Evolutionary conservation across 2,888 invertebrate genomes (phyloP).

Genomic region (Pollenia amentaria): DNA sequence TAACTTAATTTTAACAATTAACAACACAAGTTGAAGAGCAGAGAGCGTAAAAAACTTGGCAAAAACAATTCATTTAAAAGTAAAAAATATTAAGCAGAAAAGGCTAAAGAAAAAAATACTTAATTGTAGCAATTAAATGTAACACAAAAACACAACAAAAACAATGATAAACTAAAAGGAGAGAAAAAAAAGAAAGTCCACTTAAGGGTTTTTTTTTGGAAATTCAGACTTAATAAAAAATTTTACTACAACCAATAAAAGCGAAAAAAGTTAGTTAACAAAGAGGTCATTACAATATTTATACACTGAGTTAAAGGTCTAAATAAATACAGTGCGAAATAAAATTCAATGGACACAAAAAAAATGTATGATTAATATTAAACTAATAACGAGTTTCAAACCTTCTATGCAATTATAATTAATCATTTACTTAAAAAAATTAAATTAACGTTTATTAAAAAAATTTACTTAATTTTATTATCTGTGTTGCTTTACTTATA

Average conservation of each 20-base stretch:
- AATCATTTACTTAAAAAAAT: too few relatives aligned
- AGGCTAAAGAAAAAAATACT: constrained; percentile 14
- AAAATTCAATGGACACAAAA: not conserved
- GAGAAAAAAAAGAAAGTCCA: constrained; percentile 25
- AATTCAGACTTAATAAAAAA: not conserved
- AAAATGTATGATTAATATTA: too few relatives aligned
- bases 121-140: constrained; percentile 62
- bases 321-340: not conserved
- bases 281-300: constrained; percentile 7
- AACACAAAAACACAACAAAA: constrained; percentile 41
- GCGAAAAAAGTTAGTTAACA: not conserved
- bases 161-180: not conserved
- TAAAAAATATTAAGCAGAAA: not conserved
- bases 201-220: constrained; percentile 11
- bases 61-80: constrained; percentile 10
- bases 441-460: too few relatives aligned
- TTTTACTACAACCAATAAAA: not conserved
- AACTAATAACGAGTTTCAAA: too few relatives aligned
- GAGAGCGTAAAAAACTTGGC: not conserved
- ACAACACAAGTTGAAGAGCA: constrained; percentile 29
- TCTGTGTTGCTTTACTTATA: not conserved
- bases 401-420: too few relatives aligned
- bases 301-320: not conserved
- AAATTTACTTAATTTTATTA: not conserved
- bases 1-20: constrained; percentile 63